Evolutionary conservation across 1,140 invertebrate genomes (phyloP), one percentile per base, ranked within the genome.

Genomic region (Saxidomus purpurata): DNA sequence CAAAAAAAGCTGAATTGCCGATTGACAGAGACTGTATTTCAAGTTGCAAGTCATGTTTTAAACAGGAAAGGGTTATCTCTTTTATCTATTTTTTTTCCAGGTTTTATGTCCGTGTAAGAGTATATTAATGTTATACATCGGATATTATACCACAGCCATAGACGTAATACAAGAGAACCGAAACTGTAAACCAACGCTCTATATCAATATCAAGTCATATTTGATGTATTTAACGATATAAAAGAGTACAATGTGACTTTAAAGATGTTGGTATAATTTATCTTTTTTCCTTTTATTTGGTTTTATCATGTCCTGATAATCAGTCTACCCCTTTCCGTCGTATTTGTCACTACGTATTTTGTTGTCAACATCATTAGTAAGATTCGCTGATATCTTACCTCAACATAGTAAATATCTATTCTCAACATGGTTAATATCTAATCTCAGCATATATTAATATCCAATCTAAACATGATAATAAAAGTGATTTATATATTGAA

Each of bases 11-110:
- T n/a, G n/a, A n/a, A n/a, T n/a, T n/a, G n/a, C n/a, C n/a, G n/a
- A n/a, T n/a, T 36, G 67, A 63, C 59, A 63, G 11, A 38, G 6
- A 15, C 17, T 36, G 67, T 71, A 1, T 36, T 38, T 71, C 34
- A 71, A 71, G 67, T 71, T 71, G 67, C 31, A 71, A 71, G 67
- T 71, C 67, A 71, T 40, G 34, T 71, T 71, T 38, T 22, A 71
- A 40, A 71, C 67, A 71, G 67, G 67, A 17, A 19, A 36, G n/a
- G 34, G 34, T 71, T 71, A 71, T 71, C 67, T 71, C 34, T 71
- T 38, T 71, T 71, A 71, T 71, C 67, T 71, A n/a, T n/a, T n/a
- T n/a, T n/a, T n/a, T 71, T 36, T 36, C 4, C 22, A 9, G 11
- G 13, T 71, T 71, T 71, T 38, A 71, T 71, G 34, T 71, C 34